A percentile compares a stretch with the other conserved stretches of the same genome.
phyloP scores from a whole-genome alignment of 2,797 vertebrate genomes.

The Vireo griseus region DNA sequence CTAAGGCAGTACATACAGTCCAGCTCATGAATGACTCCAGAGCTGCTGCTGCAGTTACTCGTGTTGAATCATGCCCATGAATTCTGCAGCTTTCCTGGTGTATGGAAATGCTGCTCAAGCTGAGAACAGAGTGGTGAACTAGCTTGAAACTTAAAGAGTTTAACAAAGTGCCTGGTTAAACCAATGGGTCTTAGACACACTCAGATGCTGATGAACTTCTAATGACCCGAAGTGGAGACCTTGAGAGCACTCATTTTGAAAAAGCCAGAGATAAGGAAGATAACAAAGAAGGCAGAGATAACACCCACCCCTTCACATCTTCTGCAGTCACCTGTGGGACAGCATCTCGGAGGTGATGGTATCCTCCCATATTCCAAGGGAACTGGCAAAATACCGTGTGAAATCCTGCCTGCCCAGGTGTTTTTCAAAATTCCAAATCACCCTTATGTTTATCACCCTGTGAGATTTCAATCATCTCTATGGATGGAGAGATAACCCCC shows the following conservation, averaged over 20 bases:
- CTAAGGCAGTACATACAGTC: not conserved
- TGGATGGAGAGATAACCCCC: not conserved
- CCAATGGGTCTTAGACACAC: not conserved
- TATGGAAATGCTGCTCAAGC: not conserved
- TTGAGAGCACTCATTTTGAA: not conserved
- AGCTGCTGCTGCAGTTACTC: not conserved
- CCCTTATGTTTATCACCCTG: not conserved
- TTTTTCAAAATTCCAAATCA: not conserved
- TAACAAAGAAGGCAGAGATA: not conserved
- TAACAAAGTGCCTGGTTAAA: not conserved
- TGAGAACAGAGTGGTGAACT: not conserved
- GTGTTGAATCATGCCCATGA: not conserved
- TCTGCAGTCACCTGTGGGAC: not conserved
- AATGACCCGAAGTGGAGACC: not conserved
- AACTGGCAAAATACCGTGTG: not conserved
- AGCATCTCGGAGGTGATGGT: fast-evolving
- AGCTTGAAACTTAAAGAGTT: not conserved
- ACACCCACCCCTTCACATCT: not conserved
- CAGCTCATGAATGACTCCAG: not conserved
- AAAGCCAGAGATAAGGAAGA: not conserved
- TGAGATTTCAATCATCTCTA: not conserved
- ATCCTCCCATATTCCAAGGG: not conserved
- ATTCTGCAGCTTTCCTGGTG: not conserved
- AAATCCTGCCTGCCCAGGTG: not conserved
- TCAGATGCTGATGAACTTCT: not conserved